Evolutionary conservation across 1,140 invertebrate genomes (phyloP).

Genomic region (Zaprionus africanus): DNA sequence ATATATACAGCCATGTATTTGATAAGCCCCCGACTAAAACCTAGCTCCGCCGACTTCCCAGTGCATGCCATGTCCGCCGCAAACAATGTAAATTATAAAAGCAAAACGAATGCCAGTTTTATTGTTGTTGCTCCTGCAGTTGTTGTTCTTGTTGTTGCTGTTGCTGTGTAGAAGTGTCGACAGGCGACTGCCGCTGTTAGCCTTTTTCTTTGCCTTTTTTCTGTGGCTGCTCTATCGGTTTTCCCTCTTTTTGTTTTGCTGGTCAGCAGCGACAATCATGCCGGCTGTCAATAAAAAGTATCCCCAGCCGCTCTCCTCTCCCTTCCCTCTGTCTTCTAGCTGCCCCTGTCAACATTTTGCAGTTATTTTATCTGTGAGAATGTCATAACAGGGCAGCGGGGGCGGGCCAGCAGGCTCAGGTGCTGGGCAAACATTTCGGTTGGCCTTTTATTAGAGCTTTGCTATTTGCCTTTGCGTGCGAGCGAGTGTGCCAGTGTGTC

Average conservation of each 20-base stretch:
- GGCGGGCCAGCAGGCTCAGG: conserved; percentile 11
- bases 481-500: conserved; percentile 2
- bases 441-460: conserved; percentile 35
- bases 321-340: not conserved
- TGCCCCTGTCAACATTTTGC: conserved; percentile 72
- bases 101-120: conserved; percentile 60
- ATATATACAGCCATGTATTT: not conserved
- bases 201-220: conserved; percentile 22
- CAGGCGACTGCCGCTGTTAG: conserved; percentile 39
- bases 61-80: conserved; percentile 36
- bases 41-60: not conserved
- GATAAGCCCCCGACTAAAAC: not conserved
- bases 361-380: conserved; percentile 74
- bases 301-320: not conserved
- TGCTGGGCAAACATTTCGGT: conserved; percentile 46
- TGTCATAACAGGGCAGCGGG: conserved; percentile 51
- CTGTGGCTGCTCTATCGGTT: not conserved
- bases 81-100: conserved; percentile 81
- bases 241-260: conserved; percentile 37
- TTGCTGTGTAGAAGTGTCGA: conserved; percentile 54
- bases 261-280: conserved; percentile 70
- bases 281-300: conserved; percentile 77
- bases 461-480: conserved; percentile 21
- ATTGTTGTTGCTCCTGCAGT: conserved; percentile 33
- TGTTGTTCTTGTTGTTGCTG: not conserved